A percentile compares a stretch with the other conserved stretches of the same genome.
Evolutionary conservation across 2,888 invertebrate species (phyloP).

Genomic region (Scaptomyza flava): DNA sequence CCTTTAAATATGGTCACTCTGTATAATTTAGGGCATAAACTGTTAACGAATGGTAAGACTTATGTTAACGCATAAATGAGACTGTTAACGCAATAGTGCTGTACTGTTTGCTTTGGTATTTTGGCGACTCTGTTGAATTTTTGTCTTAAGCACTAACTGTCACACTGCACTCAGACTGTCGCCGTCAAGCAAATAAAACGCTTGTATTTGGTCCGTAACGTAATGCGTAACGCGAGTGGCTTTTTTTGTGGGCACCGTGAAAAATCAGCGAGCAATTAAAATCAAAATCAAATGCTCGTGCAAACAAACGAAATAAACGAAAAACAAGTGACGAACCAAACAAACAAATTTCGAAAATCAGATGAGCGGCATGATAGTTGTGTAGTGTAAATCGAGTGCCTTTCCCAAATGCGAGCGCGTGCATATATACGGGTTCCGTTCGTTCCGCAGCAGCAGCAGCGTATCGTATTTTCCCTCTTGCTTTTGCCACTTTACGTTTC

Average conservation of each 20-base stretch:
- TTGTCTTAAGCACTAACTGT: slow-evolving; percentile 20
- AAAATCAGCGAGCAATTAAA: slow-evolving; percentile 44
- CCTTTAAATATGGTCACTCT: slow-evolving; percentile 1
- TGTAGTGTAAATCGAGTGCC: slow-evolving; percentile 54
- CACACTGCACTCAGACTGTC: slow-evolving; percentile 57
- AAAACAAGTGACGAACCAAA: slow-evolving; percentile 25
- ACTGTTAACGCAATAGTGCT: slow-evolving; percentile 17
- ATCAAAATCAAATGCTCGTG: slow-evolving; percentile 34
- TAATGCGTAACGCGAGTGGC: slow-evolving; percentile 61
- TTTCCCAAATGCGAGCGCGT: slow-evolving; percentile 68
- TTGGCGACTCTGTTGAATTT: slow-evolving; percentile 20
- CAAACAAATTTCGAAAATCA: slow-evolving; percentile 13
- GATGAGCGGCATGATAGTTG: slow-evolving; percentile 38
- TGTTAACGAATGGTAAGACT: slow-evolving; percentile 3
- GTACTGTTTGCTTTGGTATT: slow-evolving; percentile 40
- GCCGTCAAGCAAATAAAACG: slow-evolving; percentile 53
- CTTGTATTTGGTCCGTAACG: slow-evolving; percentile 57
- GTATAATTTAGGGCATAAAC: neutral
- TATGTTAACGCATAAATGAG: slow-evolving; percentile 3
- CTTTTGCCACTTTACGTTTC: slow-evolving; percentile 69
- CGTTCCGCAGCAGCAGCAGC: slow-evolving; percentile 53
- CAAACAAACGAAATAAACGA: slow-evolving; percentile 39
- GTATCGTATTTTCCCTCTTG: slow-evolving; percentile 66
- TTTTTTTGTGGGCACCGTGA: slow-evolving; percentile 43
- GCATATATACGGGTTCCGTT: slow-evolving; percentile 78